Base-by-base conservation (phyloP, 2,797 vertebrate species). In the Morus bassanus region DNA sequence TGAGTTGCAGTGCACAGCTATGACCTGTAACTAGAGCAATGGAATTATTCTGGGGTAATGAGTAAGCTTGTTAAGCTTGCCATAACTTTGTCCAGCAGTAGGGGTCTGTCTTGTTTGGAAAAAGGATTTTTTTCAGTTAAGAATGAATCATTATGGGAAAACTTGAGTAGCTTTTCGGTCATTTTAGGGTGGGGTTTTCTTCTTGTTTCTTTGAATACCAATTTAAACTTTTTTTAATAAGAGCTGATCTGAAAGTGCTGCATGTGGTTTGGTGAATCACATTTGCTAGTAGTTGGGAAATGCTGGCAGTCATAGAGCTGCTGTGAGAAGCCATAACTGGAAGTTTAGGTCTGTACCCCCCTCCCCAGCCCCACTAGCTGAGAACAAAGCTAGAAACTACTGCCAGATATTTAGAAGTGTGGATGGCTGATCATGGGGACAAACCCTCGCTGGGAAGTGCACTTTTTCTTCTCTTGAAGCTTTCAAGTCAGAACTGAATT, bases 61-160 rank as follows among this genome's bases (percentile, higher is more conserved):
- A 69, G 10, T 7, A 33, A 68, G 18, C 1, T 31, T 25, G 8
- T 16, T 9, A 35, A 70, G 11, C 75, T 41, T 95, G 95, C 74
- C 79, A 8, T 95, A 50, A 37, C 9, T 33, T 21, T 31, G 30
- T 61, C 24, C 23, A n/a, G 9, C 94, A 45, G 93, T 69, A 96
- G 96, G 94, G 94, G 95, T 96, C 95, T 27, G 21, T 72, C 91
- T 89, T 56, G 95, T 6, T 27, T n/a, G 11, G 37, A 35, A 64
- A 87, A 89, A 80, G 16, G 11, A 13, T 19, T 92, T 85, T 90
- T 56, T 45, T 30, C 35, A 18, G 25, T 78, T 15, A 43, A 35
- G 37, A 31, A 30, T 18, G 24, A 89, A 75, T 84, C 5, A 2
- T 14, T 24, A 16, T 8, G 5, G n/a, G n/a, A 63, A 24, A 59